These are phyloP conservation scores for Hirudinaria manillensis DNA, from an alignment of 2,888 invertebrate species.

Conservation along the genomic window DNA sequence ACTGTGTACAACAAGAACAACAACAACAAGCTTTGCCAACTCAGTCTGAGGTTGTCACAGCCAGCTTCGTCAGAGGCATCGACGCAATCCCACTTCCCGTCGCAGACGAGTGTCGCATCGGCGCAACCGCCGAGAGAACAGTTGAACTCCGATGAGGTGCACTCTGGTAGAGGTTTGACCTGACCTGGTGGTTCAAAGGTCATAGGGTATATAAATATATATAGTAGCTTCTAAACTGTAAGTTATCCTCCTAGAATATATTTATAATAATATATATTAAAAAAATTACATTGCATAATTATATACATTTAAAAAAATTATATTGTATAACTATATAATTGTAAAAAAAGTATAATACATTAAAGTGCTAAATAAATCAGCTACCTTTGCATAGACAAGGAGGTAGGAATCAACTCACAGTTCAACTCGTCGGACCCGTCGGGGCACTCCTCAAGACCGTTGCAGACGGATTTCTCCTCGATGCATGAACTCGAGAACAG, in stretches of 20 bases:
- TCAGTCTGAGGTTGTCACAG: constrained; percentile 15
- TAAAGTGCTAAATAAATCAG: background rate
- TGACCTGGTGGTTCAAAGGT: constrained; percentile 1
- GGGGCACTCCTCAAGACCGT: constrained; percentile 42
- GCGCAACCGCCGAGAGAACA: constrained; percentile 44
- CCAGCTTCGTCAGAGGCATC: constrained; percentile 36
- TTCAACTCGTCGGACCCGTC: constrained; percentile 38
- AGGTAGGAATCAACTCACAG: background rate
- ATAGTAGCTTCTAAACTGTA: background rate
- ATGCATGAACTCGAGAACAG: constrained; percentile 42
- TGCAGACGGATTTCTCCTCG: constrained; percentile 33
- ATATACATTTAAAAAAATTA: background rate
- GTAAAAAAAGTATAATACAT: background rate
- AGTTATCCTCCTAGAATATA: background rate
- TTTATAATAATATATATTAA: no score
- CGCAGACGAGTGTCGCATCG: constrained; percentile 30
- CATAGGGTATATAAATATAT: background rate
- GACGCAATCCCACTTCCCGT: constrained; percentile 42
- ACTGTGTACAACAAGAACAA: background rate
- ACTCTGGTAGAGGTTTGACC: constrained; percentile 2
- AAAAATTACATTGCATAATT: background rate
- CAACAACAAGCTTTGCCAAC: background rate
- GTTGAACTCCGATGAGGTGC: constrained; percentile 36
- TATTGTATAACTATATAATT: background rate
- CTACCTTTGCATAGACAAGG: background rate